A percentile compares a stretch with the other conserved stretches of the same genome.
phyloP scores from a whole-genome alignment of 2,888 invertebrate species.

The Microctonus brassicae region DNA sequence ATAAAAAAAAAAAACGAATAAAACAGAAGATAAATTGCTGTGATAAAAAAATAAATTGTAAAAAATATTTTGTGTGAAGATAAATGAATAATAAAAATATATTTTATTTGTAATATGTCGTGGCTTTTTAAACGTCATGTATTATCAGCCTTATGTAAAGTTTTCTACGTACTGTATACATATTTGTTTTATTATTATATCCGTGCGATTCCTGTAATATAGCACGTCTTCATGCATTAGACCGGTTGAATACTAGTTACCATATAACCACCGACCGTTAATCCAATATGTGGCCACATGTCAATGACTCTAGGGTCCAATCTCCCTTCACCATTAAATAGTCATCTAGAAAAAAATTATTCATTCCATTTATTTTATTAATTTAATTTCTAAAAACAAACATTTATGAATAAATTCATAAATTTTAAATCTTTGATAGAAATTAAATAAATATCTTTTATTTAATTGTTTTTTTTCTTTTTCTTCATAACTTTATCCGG shows the following conservation, averaged over 20 bases:
- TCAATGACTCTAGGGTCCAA: conserved; percentile 8
- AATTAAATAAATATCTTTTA: no score
- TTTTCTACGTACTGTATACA: not conserved
- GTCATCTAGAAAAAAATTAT: not conserved
- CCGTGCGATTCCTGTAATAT: not conserved
- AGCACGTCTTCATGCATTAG: not conserved
- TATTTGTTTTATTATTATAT: not conserved
- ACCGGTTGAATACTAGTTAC: not conserved
- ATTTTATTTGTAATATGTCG: not conserved
- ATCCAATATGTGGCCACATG: conserved; percentile 25
- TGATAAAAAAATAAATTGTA: not conserved
- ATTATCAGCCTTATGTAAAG: conserved; percentile 18
- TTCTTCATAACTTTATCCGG: not conserved
- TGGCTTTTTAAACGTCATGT: conserved; percentile 34
- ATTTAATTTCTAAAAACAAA: not conserved
- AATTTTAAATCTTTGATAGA: no score
- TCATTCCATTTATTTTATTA: not conserved
- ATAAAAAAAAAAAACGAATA: no score
- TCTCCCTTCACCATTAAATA: not conserved
- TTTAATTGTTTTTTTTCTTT: conserved; percentile 2
- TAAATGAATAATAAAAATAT: no score
- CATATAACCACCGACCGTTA: conserved; percentile 23
- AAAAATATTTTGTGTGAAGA: no score
- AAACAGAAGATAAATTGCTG: not conserved
- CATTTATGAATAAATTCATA: no score